Percentiles rank a stretch among this genome's conserved stretches.
Conservation (phyloP, 2,888 invertebrate genomes). For the Antitype chi region DNA sequence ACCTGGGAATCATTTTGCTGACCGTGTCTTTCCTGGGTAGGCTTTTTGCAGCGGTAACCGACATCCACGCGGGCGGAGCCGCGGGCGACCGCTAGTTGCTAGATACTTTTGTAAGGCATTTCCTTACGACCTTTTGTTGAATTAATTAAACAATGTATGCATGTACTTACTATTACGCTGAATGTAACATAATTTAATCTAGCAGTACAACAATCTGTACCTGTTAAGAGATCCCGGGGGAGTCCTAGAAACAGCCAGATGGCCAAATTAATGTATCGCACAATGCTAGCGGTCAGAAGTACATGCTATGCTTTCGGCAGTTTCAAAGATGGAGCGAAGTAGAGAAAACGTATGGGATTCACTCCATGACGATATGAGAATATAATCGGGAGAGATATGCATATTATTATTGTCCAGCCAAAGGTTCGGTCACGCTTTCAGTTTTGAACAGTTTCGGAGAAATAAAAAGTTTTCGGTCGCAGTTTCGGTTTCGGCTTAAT, state of each 20-base stretch:
- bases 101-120: constrained; percentile 4
- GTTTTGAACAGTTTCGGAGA: no score
- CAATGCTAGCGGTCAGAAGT: not conserved
- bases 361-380: not conserved
- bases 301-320: no score
- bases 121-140: not conserved
- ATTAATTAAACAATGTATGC: not conserved
- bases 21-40: no score
- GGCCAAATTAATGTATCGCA: not conserved
- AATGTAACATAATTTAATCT: not conserved
- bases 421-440: not conserved
- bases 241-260: not conserved
- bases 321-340: not conserved
- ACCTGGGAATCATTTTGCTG: no score
- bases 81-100: no score
- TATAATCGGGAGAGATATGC: not conserved
- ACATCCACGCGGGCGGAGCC: no score
- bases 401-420: constrained; percentile 5
- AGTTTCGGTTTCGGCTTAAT: not conserved
- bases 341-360: not conserved
- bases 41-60: no score
- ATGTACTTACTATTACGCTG: not conserved
- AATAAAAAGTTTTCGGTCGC: not conserved
- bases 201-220: not conserved
- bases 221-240: not conserved